A percentile compares a stretch with the other conserved stretches of the same genome.
These are phyloP conservation scores for Notiomystis cincta DNA, from an alignment of 2,113 vertebrate genomes.

Conservation along the genomic window DNA sequence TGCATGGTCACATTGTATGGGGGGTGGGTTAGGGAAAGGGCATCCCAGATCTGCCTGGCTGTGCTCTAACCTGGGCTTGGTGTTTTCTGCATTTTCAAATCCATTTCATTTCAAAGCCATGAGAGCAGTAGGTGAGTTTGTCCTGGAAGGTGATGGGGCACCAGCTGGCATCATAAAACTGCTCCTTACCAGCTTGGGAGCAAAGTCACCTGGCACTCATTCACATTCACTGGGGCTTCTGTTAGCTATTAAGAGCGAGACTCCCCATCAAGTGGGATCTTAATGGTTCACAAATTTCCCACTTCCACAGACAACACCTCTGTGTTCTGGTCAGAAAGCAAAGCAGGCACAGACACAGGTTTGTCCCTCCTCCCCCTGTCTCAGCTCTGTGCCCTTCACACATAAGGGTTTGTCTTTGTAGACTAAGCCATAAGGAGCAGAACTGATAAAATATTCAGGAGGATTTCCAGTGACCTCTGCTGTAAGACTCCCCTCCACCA, in stretches of 20 bases:
- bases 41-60: neutral
- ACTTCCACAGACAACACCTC: neutral
- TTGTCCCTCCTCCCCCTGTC: neutral
- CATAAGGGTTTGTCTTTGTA: conserved; percentile 35
- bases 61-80: neutral
- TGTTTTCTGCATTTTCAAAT: neutral
- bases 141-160: neutral
- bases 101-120: neutral
- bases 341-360: neutral
- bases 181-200: neutral
- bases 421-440: conserved; percentile 20
- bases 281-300: neutral
- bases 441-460: conserved; percentile 63
- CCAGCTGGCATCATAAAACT: neutral
- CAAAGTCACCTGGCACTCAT: neutral
- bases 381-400: conserved; percentile 13
- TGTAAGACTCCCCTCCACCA: neutral
- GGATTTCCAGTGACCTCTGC: conserved; percentile 41
- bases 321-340: neutral
- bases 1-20: neutral
- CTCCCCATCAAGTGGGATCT: neutral
- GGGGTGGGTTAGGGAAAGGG: neutral
- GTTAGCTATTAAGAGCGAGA: neutral
- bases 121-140: neutral
- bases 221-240: neutral